Conservation (phyloP, 2,113 vertebrate genomes). For the Nycticebus coucang region DNA sequence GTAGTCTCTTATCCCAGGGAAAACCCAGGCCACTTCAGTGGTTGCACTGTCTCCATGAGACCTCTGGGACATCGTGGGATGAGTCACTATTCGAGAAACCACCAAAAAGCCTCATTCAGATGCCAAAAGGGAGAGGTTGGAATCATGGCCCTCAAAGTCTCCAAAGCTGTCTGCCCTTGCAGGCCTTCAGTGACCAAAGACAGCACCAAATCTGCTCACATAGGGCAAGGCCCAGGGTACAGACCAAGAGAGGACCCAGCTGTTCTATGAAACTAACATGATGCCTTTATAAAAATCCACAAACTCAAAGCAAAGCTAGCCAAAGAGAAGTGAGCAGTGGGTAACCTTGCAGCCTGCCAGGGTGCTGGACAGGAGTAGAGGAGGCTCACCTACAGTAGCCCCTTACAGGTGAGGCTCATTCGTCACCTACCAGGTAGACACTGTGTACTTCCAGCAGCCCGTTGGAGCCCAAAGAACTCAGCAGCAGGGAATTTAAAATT, state of each 20-base stretch:
- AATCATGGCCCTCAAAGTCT: not conserved
- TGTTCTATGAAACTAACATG: not conserved
- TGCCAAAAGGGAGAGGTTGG: not conserved
- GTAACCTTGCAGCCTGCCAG: not conserved
- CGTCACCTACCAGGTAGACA: not conserved
- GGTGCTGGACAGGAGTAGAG: fast-evolving
- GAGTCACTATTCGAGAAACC: not conserved
- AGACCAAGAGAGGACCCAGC: not conserved
- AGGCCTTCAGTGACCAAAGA: not conserved
- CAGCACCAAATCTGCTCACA: not conserved
- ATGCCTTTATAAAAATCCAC: not conserved
- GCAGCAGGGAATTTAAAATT: not conserved
- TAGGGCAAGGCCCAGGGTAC: not conserved
- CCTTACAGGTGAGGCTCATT: not conserved
- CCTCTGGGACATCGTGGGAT: too few species aligned
- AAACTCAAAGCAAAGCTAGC: not conserved
- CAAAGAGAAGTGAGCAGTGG: not conserved
- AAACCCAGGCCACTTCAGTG: not conserved
- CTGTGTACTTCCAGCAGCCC: conserved; percentile 14
- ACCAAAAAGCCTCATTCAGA: not conserved
- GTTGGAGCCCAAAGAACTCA: not conserved
- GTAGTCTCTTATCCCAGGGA: not conserved
- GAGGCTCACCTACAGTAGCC: not conserved
- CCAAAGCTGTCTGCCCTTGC: not conserved
- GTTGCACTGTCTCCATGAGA: too few species aligned